These are phyloP conservation scores for Cyphomyrus discorhynchus DNA, from an alignment of 2,113 vertebrate genomes.

Conservation along the genomic window DNA sequence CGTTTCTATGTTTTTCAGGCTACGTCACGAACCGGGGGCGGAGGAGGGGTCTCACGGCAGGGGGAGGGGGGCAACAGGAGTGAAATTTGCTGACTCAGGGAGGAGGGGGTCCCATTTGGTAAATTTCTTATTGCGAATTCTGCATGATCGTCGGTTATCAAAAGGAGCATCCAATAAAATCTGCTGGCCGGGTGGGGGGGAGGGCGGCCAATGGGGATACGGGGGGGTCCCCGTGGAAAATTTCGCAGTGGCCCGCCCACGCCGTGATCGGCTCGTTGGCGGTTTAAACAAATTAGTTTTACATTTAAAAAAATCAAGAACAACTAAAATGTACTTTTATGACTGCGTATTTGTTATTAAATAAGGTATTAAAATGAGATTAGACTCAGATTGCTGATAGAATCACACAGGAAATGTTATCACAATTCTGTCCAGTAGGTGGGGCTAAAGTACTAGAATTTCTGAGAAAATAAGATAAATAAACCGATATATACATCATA, in stretches of 20 bases:
- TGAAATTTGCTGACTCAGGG: not conserved
- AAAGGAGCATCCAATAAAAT: not conserved
- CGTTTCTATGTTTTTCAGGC: not conserved
- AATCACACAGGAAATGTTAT: not conserved
- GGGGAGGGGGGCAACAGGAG: not conserved
- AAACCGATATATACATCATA: not conserved
- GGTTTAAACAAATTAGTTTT: not conserved
- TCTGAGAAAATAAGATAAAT: not conserved
- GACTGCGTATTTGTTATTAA: not conserved
- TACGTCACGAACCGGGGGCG: not conserved
- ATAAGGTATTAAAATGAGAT: not conserved
- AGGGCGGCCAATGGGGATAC: too few relatives aligned
- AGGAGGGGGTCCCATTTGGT: not conserved
- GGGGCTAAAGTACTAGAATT: not conserved
- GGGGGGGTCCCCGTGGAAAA: not conserved
- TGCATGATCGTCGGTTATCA: not conserved
- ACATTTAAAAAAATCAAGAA: not conserved
- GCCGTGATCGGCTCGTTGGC: not conserved
- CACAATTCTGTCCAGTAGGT: not conserved
- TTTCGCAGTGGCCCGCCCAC: not conserved
- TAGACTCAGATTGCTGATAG: not conserved
- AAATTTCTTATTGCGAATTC: not conserved
- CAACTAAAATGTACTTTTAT: not conserved
- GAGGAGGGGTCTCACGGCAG: not conserved
- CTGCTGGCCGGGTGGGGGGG: not conserved